Evolutionary conservation across 1,140 invertebrate species (phyloP), one percentile per base, ranked within the genome.

Genomic region (Portunus trituberculatus): DNA sequence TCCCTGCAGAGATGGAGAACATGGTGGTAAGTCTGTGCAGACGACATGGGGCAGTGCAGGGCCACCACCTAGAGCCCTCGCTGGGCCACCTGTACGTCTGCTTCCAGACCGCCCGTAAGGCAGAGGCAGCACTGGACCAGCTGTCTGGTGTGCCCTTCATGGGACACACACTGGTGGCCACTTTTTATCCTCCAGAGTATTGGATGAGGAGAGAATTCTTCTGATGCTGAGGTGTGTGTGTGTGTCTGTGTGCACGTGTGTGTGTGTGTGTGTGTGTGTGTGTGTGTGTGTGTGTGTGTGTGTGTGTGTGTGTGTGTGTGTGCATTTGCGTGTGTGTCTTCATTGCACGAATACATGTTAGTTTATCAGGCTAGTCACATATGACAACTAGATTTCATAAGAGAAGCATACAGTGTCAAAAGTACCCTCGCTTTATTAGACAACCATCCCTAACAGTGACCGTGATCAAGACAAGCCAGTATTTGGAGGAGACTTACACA

Each of bases 281-380:
- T 76, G 67, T 76, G 67, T 76, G 67, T n/a, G 67, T 76, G 67
- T 76, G 67, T 76, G 67, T n/a, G 52, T 59, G 52, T 59, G 52
- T 59, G 52, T 59, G 16, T 59, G 52, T 59, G 52, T 59, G 52
- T 59, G 52, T 59, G 52, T 59, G 52, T 59, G 52, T 59, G 52
- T 59, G 52, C 12, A 10, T 59, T 2, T 59, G 52, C 12, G 52
- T 59, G 52, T 59, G 52, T 59, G 52, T 59, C 39, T 39, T 39
- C 39, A 39, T 6, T 39, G 39, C 39, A 39, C 39, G 39, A 39
- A 39, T 39, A 2, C 39, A 39, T 39, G 39, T 39, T 39, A 6
- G 39, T 39, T 39, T 39, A 39, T 39, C 39, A 39, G 1, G 6
- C 39, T 39, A 39, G 39, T 39, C 39, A 39, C 6, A 39, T 6